Evolutionary conservation across 2,888 invertebrate species (phyloP), one percentile per base, ranked within the genome.

Genomic region (Crematogaster levior): DNA sequence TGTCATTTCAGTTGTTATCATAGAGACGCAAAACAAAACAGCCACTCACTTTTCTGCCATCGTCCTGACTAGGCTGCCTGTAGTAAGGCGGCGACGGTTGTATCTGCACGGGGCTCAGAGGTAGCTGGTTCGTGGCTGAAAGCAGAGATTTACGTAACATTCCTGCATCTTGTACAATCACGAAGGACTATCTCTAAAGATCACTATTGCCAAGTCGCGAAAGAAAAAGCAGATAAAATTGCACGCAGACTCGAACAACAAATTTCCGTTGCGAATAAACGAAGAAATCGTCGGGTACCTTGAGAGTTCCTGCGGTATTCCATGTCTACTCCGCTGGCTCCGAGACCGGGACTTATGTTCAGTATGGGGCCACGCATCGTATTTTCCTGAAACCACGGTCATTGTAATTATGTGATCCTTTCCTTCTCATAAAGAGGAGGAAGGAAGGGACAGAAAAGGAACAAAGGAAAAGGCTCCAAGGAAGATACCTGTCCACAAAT

Each of bases 81-180:
- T 95, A 96, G 92, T 95, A 96, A 80, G 95, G 95, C 81, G 95
- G 95, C 83, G 95, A 95, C 88, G 95, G 95, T 89, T 95, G 95
- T 88, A 96, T 94, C 88, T 96, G 95, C 75, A 96, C 95, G 46
- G 96, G 95, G 90, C 95, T 96, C 79, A 96, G 94, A 81, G 95
- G 95, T 90, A 95, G 93, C 90, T 95, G 94, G 88, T 91, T 94
- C 70, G 93, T 91, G 75, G 93, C 95, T 95, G 65, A 34, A 86
- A 83, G 34, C 15, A 61, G 37, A 30, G 46, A 5, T 30, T 61
- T 61, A 15, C 18, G 15, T 34, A 61, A 61, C 27, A 37, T 72
- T 80, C 51, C 24, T 40, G 51, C 61, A n/a, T n/a, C 34, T 34
- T n/a, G n/a, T n/a, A n/a, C 34, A 34, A 85, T 61, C 56, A 34